These are phyloP conservation scores for Drosophila macrothrix DNA, from an alignment of 2,888 invertebrate genomes.

Conservation along the genomic window DNA sequence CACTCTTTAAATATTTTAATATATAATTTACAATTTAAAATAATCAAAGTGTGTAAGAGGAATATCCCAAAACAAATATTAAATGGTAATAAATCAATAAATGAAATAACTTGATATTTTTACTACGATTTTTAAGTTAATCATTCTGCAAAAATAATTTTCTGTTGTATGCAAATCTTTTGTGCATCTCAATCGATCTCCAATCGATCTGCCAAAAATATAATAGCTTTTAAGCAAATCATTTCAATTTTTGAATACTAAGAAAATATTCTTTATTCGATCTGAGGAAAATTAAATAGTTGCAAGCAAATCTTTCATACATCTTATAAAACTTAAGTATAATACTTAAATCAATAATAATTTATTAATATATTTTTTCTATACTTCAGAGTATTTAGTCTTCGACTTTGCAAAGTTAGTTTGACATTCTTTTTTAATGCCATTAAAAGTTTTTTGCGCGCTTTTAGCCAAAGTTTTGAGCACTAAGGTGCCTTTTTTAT, in stretches of 20 bases:
- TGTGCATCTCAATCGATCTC: background rate
- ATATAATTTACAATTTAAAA: background rate
- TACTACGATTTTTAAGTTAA: background rate
- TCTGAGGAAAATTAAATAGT: background rate
- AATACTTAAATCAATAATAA: background rate
- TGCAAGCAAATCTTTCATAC: background rate
- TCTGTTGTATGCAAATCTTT: background rate
- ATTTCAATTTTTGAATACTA: background rate
- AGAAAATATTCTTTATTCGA: background rate
- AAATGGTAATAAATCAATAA: background rate
- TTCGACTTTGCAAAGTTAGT: background rate
- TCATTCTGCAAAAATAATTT: background rate
- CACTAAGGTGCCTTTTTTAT: constrained; percentile 78
- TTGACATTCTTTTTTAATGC: constrained; percentile 70
- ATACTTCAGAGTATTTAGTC: constrained; percentile 9
- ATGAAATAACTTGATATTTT: background rate
- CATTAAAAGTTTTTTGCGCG: constrained; percentile 81
- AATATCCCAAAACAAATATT: background rate
- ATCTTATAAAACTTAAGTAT: background rate
- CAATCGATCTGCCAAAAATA: no score
- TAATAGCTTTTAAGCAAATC: background rate
- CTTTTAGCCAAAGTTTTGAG: constrained; percentile 63
- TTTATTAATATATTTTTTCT: background rate
- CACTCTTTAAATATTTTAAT: background rate
- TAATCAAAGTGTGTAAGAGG: background rate